Conservation (phyloP, 2,888 invertebrate species). For the Ceratothoa steindachneri region DNA sequence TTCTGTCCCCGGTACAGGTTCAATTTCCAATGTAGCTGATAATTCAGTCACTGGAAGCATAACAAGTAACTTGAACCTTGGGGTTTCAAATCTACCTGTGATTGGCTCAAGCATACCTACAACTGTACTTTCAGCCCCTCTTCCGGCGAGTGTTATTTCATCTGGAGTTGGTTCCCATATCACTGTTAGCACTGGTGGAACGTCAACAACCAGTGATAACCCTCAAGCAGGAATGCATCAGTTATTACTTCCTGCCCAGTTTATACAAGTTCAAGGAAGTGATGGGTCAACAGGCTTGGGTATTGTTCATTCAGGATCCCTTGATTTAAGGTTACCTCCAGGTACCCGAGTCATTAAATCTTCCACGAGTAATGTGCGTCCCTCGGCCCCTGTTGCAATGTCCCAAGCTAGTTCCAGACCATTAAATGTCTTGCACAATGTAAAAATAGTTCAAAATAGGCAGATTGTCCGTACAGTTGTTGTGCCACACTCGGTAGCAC, state of each 20-base stretch:
- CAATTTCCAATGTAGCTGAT: neutral
- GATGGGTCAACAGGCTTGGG: constrained; percentile 45
- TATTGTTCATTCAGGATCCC: constrained; percentile 41
- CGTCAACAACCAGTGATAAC: constrained; percentile 20
- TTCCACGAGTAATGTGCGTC: neutral
- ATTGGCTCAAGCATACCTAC: neutral
- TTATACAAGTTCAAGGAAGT: constrained; percentile 45
- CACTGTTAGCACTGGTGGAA: constrained; percentile 26
- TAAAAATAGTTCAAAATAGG: constrained; percentile 47
- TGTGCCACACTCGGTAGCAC: constrained; percentile 41
- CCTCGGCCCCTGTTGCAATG: constrained; percentile 17
- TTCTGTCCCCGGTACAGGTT: neutral
- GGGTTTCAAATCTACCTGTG: neutral
- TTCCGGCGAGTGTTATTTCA: neutral
- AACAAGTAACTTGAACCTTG: neutral
- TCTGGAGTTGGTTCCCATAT: constrained; percentile 24
- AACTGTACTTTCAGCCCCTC: neutral
- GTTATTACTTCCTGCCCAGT: constrained; percentile 40
- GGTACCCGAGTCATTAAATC: constrained; percentile 47
- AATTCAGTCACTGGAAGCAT: neutral
- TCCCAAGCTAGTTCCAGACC: constrained; percentile 30
- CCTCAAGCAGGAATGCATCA: constrained; percentile 34
- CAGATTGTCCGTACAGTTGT: constrained; percentile 47
- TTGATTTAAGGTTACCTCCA: constrained; percentile 43
- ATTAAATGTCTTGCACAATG: constrained; percentile 45